Evolutionary conservation across 2,113 vertebrate species (phyloP), one percentile per base, ranked within the genome.

Genomic region (Ardeotis arabs): DNA sequence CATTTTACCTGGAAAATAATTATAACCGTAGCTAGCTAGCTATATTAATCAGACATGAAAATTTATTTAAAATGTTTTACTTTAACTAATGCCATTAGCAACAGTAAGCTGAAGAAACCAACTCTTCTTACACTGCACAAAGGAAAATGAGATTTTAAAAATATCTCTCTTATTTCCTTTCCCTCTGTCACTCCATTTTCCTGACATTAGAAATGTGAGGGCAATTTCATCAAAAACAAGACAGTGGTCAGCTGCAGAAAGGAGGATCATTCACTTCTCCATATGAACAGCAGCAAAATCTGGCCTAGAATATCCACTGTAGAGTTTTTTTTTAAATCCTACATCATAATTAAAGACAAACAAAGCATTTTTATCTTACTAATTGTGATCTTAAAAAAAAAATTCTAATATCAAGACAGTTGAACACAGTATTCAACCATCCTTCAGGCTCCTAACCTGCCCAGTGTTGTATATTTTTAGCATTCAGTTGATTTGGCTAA

Each of bases 11-110:
- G 62, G 29, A 91, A 91, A 68, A 66, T 55, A 66, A 62, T 58
- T 78, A 33, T 55, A 55, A 67, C 19, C 0, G 0, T 70, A 81
- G 23, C 8, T 92, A 92, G 22, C 31, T 79, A 81, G 47, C 21
- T 60, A 16, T 82, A 87, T 91, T 91, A 84, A 68, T 87, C 24
- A 93, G 62, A 75, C 78, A 14, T 75, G 29, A 92, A 91, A 95
- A 84, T n/a, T 28, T 12, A 14, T 84, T 89, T 69, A 45, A 89
- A 97, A 87, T 79, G 24, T 79, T 90, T 75, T 90, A 74, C 19
- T 60, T 79, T 39, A 84, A 64, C 64, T 89, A 89, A 76, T 50
- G 63, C 4, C 17, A 29, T 85, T 52, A 84, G 8, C 29, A 93
- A 86, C 31, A 82, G 24, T 41, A 91, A 87, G 24, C 33, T 87